phyloP scores from a whole-genome alignment of 2,113 vertebrate species.

The Syngnathoides biaculeatus region DNA sequence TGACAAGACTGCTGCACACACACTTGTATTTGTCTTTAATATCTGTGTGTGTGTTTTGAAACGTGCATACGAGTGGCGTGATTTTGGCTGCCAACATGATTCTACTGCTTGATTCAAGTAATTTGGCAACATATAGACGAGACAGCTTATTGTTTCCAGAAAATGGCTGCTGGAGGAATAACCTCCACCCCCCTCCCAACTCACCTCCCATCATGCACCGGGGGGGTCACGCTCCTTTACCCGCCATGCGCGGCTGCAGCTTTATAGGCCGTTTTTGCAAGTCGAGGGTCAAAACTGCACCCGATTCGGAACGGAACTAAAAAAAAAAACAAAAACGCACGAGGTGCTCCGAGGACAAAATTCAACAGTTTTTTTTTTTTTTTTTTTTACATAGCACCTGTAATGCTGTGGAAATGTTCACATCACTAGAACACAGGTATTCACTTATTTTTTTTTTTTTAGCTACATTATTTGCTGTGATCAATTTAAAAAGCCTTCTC shows the following conservation, averaged over 20 bases:
- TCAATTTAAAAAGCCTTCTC: conserved; percentile 21
- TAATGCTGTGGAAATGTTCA: conserved; percentile 72
- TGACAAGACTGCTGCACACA: conserved; percentile 56
- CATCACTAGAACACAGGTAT: conserved; percentile 64
- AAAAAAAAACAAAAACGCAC: conserved; percentile 25
- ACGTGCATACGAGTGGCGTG: conserved; percentile 43
- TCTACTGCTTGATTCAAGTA: conserved; percentile 79
- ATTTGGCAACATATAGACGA: conserved; percentile 83
- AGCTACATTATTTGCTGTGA: conserved; percentile 72
- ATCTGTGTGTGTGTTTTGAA: conserved; percentile 7
- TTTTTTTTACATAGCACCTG: conserved; percentile 77
- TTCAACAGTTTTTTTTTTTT: conserved; percentile 81
- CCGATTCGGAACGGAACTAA: conserved; percentile 12
- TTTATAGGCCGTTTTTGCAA: conserved; percentile 39
- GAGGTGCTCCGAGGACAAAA: conserved; percentile 56
- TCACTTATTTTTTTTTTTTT: conserved; percentile 48
- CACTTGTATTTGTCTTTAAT: conserved; percentile 49
- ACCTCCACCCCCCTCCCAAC: conserved; percentile 32
- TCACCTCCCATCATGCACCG: conserved; percentile 13
- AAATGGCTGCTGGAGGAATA: conserved; percentile 72
- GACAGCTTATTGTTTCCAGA: conserved; percentile 78
- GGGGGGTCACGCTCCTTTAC: conserved; percentile 33
- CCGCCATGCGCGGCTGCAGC: conserved; percentile 56
- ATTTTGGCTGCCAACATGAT: conserved; percentile 79
- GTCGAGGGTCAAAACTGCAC: conserved; percentile 29